Base-by-base conservation (phyloP, 92 coral and sea anemone genomes). In the Chrysogorgia sp. region DNA sequence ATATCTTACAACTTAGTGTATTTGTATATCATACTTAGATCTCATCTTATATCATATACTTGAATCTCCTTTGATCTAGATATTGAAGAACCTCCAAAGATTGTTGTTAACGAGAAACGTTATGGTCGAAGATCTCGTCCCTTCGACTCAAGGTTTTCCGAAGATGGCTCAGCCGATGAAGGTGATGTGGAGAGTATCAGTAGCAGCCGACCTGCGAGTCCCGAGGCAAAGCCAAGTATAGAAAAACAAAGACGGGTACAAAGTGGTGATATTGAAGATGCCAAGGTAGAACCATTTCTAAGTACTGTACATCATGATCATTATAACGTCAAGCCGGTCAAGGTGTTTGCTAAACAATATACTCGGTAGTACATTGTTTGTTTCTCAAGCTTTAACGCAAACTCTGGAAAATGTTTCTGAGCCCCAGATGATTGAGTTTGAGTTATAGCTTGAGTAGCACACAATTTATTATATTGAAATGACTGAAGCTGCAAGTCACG, bases 61-160 rank as follows among this genome's bases (percentile, higher is more conserved):
- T 57, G n/a, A n/a, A n/a, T n/a, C n/a, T n/a, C n/a, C n/a, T 28
- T 50, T 30, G 10, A 34, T 47, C 52, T 67, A 43, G 67, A 83
- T 50, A 56, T 63, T 76, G 83, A 84, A 91, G 98, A 94, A 67
- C 98, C 98, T 19, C 97, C 98, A 40, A 94, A 94, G 82, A 86
- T 88, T 40, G 92, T 94, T 57, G 88, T 85, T 56, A 91, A 91
- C 71, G 98, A 94, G 86, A 94, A 94, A 80, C 86, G 98, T 43
- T 94, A 94, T 83, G 98, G 98, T 76, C 86, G 98, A 55, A 81
- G 90, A 47, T 87, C 96, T 10, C 88, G 90, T 50, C 98, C 98
- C 20, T 96, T 89, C 64, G 76, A 84, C 30, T 90, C 93, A 9
- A 47, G 58, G 10, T 85, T 77, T 63, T 91, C 98, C 31, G 98